A percentile compares a stretch with the other conserved stretches of the same genome.
phyloP scores from a whole-genome alignment of 2,888 invertebrate genomes.

The Clitarchus hookeri region DNA sequence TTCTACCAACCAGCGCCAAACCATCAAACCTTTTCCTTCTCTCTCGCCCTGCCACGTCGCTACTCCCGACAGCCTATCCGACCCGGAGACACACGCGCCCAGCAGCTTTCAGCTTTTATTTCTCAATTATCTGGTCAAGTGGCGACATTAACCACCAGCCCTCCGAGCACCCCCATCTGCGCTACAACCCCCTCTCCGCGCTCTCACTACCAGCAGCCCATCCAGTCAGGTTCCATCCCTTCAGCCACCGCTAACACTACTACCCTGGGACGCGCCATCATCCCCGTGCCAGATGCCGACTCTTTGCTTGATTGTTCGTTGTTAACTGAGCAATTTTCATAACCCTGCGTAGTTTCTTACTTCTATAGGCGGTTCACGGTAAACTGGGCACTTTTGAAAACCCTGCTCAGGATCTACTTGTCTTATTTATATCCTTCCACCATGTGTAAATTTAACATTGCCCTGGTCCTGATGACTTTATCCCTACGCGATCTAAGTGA shows the following conservation, averaged over 20 bases:
- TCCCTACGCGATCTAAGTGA: too few relatives aligned
- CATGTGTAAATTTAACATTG: too few relatives aligned
- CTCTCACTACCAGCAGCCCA: too few relatives aligned
- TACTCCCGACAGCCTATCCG: neutral
- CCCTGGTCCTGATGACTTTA: too few relatives aligned
- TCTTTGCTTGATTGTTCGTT: too few relatives aligned
- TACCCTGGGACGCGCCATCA: neutral
- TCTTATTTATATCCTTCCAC: too few relatives aligned
- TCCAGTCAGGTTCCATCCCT: neutral
- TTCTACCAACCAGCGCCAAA: neutral
- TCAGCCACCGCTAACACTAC: neutral
- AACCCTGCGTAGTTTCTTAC: too few relatives aligned
- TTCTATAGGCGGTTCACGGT: too few relatives aligned
- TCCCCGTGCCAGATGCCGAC: too few relatives aligned
- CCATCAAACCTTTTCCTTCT: neutral
- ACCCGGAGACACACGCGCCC: neutral
- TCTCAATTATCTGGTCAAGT: constrained; percentile 14
- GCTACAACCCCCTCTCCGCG: neutral
- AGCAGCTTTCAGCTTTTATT: neutral
- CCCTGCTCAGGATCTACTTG: too few relatives aligned
- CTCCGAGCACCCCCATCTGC: neutral
- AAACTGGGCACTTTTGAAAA: too few relatives aligned
- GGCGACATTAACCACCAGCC: neutral
- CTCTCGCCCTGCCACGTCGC: neutral
- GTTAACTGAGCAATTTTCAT: too few relatives aligned